Base-by-base conservation (phyloP, 2,113 vertebrate genomes). In the Pseudopodoces humilis region DNA sequence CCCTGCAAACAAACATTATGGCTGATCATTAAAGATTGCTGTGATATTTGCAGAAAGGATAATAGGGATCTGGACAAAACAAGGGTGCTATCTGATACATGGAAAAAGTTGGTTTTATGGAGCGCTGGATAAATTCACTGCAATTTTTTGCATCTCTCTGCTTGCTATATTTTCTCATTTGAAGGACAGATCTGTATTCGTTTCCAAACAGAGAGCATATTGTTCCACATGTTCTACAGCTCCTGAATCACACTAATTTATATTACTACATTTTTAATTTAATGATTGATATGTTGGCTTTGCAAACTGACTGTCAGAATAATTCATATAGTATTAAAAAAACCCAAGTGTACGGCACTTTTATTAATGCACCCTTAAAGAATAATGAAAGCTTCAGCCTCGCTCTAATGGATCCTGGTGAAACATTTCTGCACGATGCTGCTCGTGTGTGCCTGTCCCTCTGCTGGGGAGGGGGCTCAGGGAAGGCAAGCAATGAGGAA, bases 301-400 rank as follows among this genome's bases (percentile, higher is more conserved):
- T 97, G 95, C 88, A 89, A 98, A 94, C 90, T 92, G 83, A 94
- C 96, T 98, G 91, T 97, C 97, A 97, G 94, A 97, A 96, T 97
- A 98, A 97, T 97, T 97, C 91, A 95, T 92, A 94, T 80, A 89
- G 85, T 87, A 96, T 97, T 96, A 97, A 97, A 97, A 39, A 97
- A 94, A 56, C 69, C 96, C 94, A 97, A 96, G 90, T 67, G 37
- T 96, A 85, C 96, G 67, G 83, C 86, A 55, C 69, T 72, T 98
- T 97, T 97, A 97, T 97, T 97, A 98, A 97, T 96, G 78, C 82
- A 94, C 80, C 94, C 91, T 96, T 97, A 97, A 98, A 97, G 95
- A 96, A 94, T 96, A 97, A 97, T 95, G 94, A 97, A 98, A 97
- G 37, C 74, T 97, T 96, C 90, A 96, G 92, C 86, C 83, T 53